Evolutionary conservation across 2,113 vertebrate species (phyloP).

Genomic region (Hepsetus odoe): DNA sequence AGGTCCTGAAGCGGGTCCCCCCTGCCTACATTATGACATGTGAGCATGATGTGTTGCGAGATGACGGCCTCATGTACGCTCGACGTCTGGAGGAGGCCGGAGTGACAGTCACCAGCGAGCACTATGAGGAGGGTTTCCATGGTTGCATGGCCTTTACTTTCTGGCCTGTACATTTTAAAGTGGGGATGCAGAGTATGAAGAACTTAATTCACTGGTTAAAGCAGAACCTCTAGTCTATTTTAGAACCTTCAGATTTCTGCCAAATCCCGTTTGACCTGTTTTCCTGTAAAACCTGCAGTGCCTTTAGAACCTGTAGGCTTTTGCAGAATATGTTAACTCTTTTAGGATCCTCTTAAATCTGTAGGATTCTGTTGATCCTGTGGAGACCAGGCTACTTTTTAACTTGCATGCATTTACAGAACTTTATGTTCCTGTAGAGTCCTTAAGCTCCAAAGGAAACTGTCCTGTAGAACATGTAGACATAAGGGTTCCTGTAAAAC

Average conservation of each 20-base stretch:
- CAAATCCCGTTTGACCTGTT: too few relatives aligned
- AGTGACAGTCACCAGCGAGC: slow-evolving; percentile 85
- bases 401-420: too few relatives aligned
- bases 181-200: slow-evolving; percentile 81
- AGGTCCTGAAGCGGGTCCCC: slow-evolving; percentile 78
- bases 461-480: background rate
- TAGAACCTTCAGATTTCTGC: background rate
- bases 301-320: background rate
- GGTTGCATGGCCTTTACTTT: slow-evolving; percentile 91
- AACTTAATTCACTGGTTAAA: slow-evolving; percentile 90
- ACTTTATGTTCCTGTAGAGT: too few relatives aligned
- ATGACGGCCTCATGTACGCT: slow-evolving; percentile 92
- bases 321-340: background rate
- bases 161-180: slow-evolving; percentile 81
- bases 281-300: background rate
- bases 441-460: background rate
- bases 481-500: background rate
- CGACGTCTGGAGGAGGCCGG: slow-evolving; percentile 82
- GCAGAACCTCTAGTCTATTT: slow-evolving; percentile 81
- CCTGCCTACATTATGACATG: slow-evolving; percentile 91
- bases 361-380: background rate
- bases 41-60: slow-evolving; percentile 91
- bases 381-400: too few relatives aligned
- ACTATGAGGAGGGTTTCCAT: slow-evolving; percentile 92
- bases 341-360: background rate